Evolutionary conservation across 2,888 invertebrate genomes (phyloP), one percentile per base, ranked within the genome.

Genomic region (Epinotia brunnichana): DNA sequence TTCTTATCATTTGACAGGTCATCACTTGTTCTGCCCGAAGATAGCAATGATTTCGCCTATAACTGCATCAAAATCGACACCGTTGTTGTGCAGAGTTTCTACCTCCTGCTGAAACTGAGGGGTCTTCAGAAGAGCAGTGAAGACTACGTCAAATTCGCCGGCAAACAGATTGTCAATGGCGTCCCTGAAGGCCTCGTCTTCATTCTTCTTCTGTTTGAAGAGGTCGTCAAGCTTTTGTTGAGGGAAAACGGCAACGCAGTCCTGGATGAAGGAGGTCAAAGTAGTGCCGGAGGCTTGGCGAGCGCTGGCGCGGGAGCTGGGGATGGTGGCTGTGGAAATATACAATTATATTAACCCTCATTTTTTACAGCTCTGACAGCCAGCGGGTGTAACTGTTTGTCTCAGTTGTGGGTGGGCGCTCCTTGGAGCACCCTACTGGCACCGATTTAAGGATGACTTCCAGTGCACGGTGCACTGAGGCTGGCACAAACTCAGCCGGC

Each of bases 131-230:
- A 92, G 81, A 11, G 87, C 87, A 13, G 48, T 41, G 73, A 83
- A 87, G 4, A 85, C 74, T 7, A 80, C 54, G 0, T 80, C 69
- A 87, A 88, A 92, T 71, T 90, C 90, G 0, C 87, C 87, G 29
- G 87, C 84, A 9, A 83, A 59, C 2, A 92, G 80, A 73, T 88
- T 88, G 15, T 86, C 85, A 62, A 92, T 84, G 11, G 91, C 87
- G 0, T 75, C 78, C 57, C 75, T 85, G 80, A 92, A 92, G 9
- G 79, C 84, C 7, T 83, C 87, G 10, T 90, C 88, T 53, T 86
- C 87, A 3, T 81, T 81, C 44, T 87, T 79, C 75, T 92, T 92
- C 70, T 90, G 75, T 1, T 90, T 82, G 74, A 79, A 91, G 11
- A 92, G 86, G 0, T 85, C 89, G 0, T 81, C 76, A 9, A 92